A percentile compares a stretch with the other conserved stretches of the same genome.
Evolutionary conservation across 2,797 vertebrate species (phyloP).

Genomic region (Sternarchorhynchus goeldii): DNA sequence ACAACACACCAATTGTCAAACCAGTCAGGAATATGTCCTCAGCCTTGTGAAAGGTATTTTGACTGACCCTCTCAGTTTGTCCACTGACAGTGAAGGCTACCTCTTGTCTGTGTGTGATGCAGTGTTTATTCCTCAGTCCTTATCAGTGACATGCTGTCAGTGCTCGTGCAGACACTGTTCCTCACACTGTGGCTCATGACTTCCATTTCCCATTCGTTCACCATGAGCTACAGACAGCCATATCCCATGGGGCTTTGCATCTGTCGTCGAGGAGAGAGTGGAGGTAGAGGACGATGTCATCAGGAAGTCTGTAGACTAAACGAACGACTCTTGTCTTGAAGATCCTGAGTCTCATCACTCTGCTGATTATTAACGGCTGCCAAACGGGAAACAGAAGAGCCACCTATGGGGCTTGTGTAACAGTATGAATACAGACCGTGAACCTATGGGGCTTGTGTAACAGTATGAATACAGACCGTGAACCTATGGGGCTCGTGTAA

Average conservation of each 20-base stretch:
- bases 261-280: constrained; percentile 46
- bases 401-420: constrained; percentile 4
- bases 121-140: constrained; percentile 30
- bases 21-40: not conserved
- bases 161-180: constrained; percentile 39
- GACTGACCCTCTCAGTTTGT: constrained; percentile 18
- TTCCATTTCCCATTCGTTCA: constrained; percentile 45
- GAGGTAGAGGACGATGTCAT: constrained; percentile 48
- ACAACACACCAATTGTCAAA: constrained; percentile 18
- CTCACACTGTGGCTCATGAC: constrained; percentile 43
- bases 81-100: constrained; percentile 26
- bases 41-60: constrained; percentile 15
- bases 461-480: no score
- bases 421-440: no score
- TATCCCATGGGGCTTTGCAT: constrained; percentile 45
- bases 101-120: constrained; percentile 21
- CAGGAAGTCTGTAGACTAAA: constrained; percentile 53
- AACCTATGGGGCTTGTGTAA: no score
- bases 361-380: constrained; percentile 56
- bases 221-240: constrained; percentile 35
- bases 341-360: constrained; percentile 56
- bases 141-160: constrained; percentile 51
- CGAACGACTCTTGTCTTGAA: constrained; percentile 49
- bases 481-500: no score
- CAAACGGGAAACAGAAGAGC: constrained; percentile 35